Base-by-base conservation (phyloP, 2,113 vertebrate genomes). In the Clarias gariepinus region DNA sequence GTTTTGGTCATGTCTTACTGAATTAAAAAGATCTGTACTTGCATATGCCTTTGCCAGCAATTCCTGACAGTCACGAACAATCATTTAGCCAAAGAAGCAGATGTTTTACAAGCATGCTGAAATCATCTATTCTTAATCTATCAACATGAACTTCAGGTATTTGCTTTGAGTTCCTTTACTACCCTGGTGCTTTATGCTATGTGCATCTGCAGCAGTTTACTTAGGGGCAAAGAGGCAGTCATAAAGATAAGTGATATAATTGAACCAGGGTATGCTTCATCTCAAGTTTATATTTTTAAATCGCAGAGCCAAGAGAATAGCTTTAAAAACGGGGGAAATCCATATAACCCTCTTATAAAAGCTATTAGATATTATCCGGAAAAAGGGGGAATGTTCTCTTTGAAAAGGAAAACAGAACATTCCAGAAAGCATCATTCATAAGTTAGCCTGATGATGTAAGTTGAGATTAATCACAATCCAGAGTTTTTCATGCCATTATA, bases 121-220 rank as follows among this genome's bases (percentile, higher is more conserved):
- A 89, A 87, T 83, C 33, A 74, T 85, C 91, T 89, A 12, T 12
- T 88, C 69, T 81, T 85, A 85, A 66, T 91, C 91, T 92, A 90
- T 93, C 92, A 92, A 91, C 90, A 87, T 89, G 74, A 41, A 85
- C 85, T 84, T 58, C 83, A 36, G 87, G 63, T 82, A 83, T 86
- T 84, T 91, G 91, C 90, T 93, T 91, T 90, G 89, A 92, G 92
- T 93, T 90, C 81, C 90, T 91, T 91, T 90, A 92, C 91, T 92
- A 90, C 81, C 82, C 90, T 58, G 80, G 79, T 83, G 80, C 86
- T 91, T 93, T 90, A 90, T 30, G 84, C 85, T 68, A 79, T 89
- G 79, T 91, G 89, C 12, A 36, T 88, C 79, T 63, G 63, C 52
- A 82, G 85, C 89, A 87, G 92, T 92, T 92, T 89, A 92, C 91